Percentiles rank a stretch among this genome's conserved stretches.
phyloP scores from a whole-genome alignment of 2,888 invertebrate genomes.

The Clitarchus hookeri region DNA sequence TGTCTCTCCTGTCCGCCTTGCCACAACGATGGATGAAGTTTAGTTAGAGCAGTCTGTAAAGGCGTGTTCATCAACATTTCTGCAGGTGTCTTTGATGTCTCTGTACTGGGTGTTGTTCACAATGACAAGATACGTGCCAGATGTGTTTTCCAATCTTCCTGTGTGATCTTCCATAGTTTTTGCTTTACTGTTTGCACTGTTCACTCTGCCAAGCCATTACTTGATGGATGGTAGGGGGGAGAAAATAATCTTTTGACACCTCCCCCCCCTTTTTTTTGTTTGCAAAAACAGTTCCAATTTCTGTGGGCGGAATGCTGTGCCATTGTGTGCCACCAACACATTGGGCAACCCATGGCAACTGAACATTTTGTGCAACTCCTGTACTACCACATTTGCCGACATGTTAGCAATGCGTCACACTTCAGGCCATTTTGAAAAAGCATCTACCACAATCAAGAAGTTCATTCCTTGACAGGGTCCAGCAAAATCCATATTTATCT shows the following conservation, averaged over 20 bases:
- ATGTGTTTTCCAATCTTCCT: neutral
- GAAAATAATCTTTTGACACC: too few relatives aligned
- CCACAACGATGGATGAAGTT: too few relatives aligned
- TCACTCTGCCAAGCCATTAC: neutral
- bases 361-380: neutral
- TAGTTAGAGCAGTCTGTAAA: neutral
- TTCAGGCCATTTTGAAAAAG: neutral
- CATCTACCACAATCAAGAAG: neutral
- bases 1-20: too few relatives aligned
- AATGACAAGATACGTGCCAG: neutral
- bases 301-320: neutral
- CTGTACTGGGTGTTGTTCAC: neutral
- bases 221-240: too few relatives aligned
- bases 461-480: conserved; percentile 41
- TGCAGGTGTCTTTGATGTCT: neutral
- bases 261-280: too few relatives aligned
- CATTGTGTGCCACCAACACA: neutral
- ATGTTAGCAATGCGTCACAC: neutral
- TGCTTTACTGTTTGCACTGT: neutral
- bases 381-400: neutral
- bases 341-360: neutral
- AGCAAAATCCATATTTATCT: conserved; percentile 44
- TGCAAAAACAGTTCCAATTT: neutral
- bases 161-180: neutral
- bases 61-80: neutral